Conservation (phyloP, 1,140 invertebrate genomes). For the Lasaia peninsularis region DNA sequence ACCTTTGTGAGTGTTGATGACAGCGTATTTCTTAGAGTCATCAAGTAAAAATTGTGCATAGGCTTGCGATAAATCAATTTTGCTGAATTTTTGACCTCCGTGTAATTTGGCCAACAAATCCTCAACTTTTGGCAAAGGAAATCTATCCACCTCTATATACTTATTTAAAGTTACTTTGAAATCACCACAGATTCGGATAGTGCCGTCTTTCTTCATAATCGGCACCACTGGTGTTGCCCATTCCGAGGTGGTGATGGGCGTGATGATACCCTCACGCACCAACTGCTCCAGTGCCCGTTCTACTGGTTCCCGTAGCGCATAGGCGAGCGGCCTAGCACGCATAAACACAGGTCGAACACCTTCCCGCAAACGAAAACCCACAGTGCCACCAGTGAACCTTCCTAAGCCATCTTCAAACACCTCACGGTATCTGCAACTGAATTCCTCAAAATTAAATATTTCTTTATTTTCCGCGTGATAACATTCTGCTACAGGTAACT, state of each 20-base stretch:
- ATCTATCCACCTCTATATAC: conserved; percentile 41
- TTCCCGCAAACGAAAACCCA: conserved; percentile 15
- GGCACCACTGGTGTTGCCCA: conserved; percentile 36
- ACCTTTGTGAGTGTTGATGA: conserved; percentile 40
- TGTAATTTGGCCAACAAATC: conserved; percentile 43
- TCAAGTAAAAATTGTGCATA: conserved; percentile 56
- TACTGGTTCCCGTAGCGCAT: conserved; percentile 33
- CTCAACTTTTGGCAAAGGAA: conserved; percentile 50
- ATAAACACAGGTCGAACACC: conserved; percentile 30
- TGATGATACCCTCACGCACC: conserved; percentile 25
- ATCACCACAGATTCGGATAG: conserved; percentile 31
- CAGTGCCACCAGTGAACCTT: not conserved
- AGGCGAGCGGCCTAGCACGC: conserved; percentile 35
- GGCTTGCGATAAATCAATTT: conserved; percentile 53
- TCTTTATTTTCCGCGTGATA: not conserved
- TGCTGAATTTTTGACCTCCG: conserved; percentile 41
- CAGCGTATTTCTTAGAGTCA: conserved; percentile 31
- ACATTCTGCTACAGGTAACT: not conserved
- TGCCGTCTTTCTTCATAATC: conserved; percentile 37
- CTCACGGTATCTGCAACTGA: conserved; percentile 37
- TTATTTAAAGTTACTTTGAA: conserved; percentile 42
- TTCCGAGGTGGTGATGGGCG: conserved; percentile 25
- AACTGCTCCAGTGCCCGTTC: conserved; percentile 32
- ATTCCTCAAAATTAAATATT: conserved; percentile 18
- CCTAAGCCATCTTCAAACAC: conserved; percentile 36